Evolutionary conservation across 2,888 invertebrate genomes (phyloP), one percentile per base, ranked within the genome.

Genomic region (Hoplodrina ambigua): DNA sequence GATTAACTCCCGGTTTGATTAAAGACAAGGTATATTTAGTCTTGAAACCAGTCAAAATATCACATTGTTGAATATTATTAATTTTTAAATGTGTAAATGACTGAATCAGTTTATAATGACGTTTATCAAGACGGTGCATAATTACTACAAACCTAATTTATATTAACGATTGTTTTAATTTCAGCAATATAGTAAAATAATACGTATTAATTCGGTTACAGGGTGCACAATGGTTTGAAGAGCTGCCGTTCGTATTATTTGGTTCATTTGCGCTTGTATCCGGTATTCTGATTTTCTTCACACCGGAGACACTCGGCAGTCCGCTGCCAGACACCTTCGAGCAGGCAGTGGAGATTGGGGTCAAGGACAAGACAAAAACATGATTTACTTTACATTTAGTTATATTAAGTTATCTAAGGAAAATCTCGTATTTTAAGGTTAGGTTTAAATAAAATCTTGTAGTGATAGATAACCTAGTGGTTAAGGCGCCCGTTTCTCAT

Each of bases 261-360:
- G 96, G 94, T 0, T 80, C 87, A 2, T 94, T 96, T 73, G 96
- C 97, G 0, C 87, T 96, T 1, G 61, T 94, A 2, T 96, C 96
- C 6, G 97, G 97, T 2, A 69, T 89, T 5, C 88, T 97, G 52
- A 92, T 96, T 15, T 92, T 97, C 73, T 81, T 96, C 11, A 96
- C 97, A 57, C 97, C 97, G 0, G 97, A 97, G 90, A 97, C 97
- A 1, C 92, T 96, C 11, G 96, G 96, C 75, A 86, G 93, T 20
- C 92, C 94, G 54, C 75, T 83, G 2, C 92, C 92, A 0, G 90
- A 91, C 58, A 90, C 90, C 6, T 86, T 91, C 78, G 88, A 89
- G 53, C 92, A 83, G 53, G 84, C 83, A 11, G 70, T 59, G 0
- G 8, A 69, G 1, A 71, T 83, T 1, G 85, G 80, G 0, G 33